Percentiles rank a stretch among this genome's conserved stretches.
Conservation (phyloP, 2,113 vertebrate genomes). For the Dolichotis patagonum region DNA sequence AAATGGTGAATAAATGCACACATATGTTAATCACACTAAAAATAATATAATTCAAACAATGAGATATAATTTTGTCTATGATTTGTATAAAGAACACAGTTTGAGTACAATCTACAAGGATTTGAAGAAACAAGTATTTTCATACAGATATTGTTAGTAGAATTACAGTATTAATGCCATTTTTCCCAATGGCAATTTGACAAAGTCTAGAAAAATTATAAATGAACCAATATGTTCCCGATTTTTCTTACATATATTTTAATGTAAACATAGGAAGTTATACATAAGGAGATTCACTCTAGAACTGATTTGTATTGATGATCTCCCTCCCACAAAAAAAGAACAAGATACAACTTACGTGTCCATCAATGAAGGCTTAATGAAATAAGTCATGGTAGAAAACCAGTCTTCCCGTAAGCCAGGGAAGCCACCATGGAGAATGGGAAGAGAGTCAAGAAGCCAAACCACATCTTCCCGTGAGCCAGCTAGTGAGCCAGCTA, state of each 20-base stretch:
- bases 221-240: not conserved
- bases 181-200: conserved; percentile 23
- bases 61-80: not conserved
- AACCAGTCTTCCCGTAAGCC: too few species aligned
- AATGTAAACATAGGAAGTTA: not conserved
- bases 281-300: not conserved
- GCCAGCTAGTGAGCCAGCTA: too few species aligned
- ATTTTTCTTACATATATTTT: not conserved
- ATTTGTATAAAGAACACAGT: not conserved
- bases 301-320: not conserved
- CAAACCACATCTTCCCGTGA: too few species aligned
- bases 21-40: conserved; percentile 18
- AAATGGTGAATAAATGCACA: not conserved
- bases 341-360: not conserved
- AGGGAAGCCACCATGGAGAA: too few species aligned
- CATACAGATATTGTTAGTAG: not conserved
- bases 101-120: not conserved
- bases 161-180: not conserved
- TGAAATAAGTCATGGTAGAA: not conserved
- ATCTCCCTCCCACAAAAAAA: not conserved
- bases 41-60: not conserved
- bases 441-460: too few species aligned
- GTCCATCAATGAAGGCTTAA: not conserved
- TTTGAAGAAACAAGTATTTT: conserved; percentile 5
- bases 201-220: conserved; percentile 44